These are phyloP conservation scores for Meghimatium bilineatum DNA, from an alignment of 2,888 invertebrate species.

Conservation along the genomic window DNA sequence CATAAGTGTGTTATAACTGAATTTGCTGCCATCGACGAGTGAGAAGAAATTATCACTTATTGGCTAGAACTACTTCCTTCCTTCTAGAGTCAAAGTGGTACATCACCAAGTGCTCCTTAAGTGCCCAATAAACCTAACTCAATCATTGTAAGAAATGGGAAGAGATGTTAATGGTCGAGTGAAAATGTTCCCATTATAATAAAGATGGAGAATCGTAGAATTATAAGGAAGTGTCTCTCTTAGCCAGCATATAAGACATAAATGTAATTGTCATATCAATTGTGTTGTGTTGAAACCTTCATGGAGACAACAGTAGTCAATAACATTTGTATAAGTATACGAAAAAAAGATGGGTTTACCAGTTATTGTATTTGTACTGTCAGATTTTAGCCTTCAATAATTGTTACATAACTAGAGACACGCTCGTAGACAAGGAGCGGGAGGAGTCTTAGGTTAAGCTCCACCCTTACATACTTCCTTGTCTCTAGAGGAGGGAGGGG, in stretches of 20 bases:
- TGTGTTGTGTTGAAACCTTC: too few relatives aligned
- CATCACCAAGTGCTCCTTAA: neutral
- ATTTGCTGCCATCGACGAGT: neutral
- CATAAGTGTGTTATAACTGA: neutral
- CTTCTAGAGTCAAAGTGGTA: neutral
- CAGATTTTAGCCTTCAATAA: too few relatives aligned
- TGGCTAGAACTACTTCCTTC: neutral
- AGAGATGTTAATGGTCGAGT: neutral
- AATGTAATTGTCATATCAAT: too few relatives aligned
- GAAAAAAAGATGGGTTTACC: too few relatives aligned
- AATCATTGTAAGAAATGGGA: neutral
- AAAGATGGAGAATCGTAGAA: neutral
- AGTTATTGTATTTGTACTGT: too few relatives aligned
- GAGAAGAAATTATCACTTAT: neutral
- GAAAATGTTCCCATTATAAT: neutral
- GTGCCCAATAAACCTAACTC: neutral
- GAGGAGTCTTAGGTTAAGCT: too few relatives aligned
- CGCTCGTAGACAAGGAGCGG: too few relatives aligned
- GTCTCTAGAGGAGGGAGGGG: too few relatives aligned
- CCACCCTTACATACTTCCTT: too few relatives aligned
- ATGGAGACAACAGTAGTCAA: too few relatives aligned
- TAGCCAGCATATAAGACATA: neutral
- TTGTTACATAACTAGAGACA: too few relatives aligned
- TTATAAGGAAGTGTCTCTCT: neutral
- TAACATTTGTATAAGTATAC: too few relatives aligned